Conservation (phyloP, 64 coral and sea anemone genomes). For the Actinia equina region DNA sequence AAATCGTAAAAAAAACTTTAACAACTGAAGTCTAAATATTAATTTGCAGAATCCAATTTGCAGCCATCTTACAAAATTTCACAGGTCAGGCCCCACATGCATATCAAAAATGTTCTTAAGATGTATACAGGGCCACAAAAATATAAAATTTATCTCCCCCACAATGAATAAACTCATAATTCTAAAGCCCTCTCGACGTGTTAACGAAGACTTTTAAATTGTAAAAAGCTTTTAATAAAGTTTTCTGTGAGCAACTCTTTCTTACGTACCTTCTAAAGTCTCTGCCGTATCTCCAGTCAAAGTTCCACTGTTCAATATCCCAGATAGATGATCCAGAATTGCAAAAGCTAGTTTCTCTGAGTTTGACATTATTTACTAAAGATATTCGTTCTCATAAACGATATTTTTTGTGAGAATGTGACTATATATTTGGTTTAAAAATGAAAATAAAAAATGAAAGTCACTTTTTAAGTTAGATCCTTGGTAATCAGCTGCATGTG, state of each 20-base stretch:
- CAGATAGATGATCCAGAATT: conserved; percentile 69
- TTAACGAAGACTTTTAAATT: not conserved
- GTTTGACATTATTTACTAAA: conserved; percentile 59
- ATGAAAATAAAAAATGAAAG: not conserved
- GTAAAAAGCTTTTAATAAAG: not conserved
- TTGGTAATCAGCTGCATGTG: not conserved
- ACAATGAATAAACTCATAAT: not conserved
- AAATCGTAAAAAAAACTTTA: not conserved
- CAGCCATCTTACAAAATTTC: no score
- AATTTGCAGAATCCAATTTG: no score
- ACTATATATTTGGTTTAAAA: not conserved
- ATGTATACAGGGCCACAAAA: no score
- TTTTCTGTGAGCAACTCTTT: not conserved
- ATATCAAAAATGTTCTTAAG: no score
- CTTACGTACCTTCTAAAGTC: conserved; percentile 85
- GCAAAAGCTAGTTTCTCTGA: conserved; percentile 56
- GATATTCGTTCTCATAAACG: not conserved
- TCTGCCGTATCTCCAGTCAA: conserved; percentile 74
- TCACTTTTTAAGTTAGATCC: not conserved
- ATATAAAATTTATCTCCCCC: not conserved
- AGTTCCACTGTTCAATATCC: conserved; percentile 49
- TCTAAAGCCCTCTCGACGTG: not conserved
- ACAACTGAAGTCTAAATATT: not conserved
- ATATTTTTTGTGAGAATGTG: not conserved
- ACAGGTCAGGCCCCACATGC: no score